Percentiles rank a stretch among this genome's conserved stretches.
These are phyloP conservation scores for Leptogaster cylindrica DNA, from an alignment of 2,888 invertebrate species.

Conservation along the genomic window DNA sequence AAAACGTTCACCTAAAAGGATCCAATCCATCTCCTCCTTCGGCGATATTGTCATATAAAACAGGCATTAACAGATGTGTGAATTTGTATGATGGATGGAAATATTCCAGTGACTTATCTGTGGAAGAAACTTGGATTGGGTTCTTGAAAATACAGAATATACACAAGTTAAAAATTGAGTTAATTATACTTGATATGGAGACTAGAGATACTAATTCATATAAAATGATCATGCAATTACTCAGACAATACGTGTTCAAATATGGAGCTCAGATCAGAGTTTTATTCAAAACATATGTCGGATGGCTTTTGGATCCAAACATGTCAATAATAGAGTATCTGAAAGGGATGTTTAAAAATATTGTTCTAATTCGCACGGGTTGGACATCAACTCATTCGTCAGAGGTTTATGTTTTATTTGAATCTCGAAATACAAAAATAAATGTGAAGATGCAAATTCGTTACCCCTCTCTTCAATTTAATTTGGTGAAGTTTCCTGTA, in stretches of 20 bases:
- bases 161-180: not conserved
- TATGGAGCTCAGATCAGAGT: no score
- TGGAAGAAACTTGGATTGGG: not conserved
- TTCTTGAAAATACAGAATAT: not conserved
- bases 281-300: not conserved
- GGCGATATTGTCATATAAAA: not conserved
- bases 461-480: not conserved
- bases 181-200: not conserved
- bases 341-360: not conserved
- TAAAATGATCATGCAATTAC: not conserved
- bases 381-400: not conserved
- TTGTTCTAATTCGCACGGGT: not conserved
- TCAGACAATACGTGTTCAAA: not conserved
- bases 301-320: not conserved
- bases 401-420: not conserved
- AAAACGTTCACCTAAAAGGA: not conserved
- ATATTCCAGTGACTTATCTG: not conserved
- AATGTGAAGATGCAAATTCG: not conserved
- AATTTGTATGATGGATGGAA: not conserved
- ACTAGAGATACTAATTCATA: not conserved
- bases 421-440: not conserved
- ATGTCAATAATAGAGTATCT: not conserved
- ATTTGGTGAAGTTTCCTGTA: not conserved
- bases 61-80: not conserved
- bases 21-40: not conserved